Evolutionary conservation across 92 coral and sea anemone species (phyloP).

Genomic region (Metridium senile): DNA sequence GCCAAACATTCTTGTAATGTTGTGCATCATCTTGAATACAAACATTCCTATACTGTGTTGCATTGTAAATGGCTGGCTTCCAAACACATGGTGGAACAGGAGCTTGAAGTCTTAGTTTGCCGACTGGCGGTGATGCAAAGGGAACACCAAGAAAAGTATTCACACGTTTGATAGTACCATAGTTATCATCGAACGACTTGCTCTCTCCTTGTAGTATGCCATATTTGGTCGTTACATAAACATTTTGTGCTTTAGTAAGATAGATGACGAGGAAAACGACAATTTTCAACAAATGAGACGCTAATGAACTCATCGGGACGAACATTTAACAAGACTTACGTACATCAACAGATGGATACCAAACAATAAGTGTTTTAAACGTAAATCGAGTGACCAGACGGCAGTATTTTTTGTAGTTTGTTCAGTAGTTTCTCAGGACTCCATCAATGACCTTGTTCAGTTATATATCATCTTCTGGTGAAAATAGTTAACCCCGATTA

Average conservation of each 20-base stretch:
- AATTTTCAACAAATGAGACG: conserved; percentile 1
- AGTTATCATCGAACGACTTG: conserved; percentile 14
- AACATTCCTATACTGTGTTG: conserved; percentile 50
- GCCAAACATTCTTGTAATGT: conserved; percentile 23
- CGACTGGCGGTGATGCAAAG: conserved; percentile 61
- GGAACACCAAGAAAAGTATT: conserved; percentile 50
- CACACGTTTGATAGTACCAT: conserved; percentile 15
- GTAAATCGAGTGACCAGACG: not conserved
- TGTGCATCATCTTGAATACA: conserved; percentile 40
- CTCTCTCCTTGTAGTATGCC: conserved; percentile 33
- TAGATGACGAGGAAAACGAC: not conserved
- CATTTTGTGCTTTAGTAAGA: conserved; percentile 4
- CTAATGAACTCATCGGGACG: not conserved
- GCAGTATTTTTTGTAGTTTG: not conserved
- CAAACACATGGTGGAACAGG: conserved; percentile 43
- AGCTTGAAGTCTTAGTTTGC: conserved; percentile 40
- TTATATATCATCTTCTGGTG: not conserved
- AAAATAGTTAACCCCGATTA: conserved; percentile 7
- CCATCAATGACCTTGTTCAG: not conserved
- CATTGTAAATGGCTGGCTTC: conserved; percentile 47
- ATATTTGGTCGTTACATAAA: conserved; percentile 42
- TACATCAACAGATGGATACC: not conserved
- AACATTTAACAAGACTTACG: not conserved
- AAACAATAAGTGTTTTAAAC: not conserved
- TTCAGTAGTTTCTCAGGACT: not conserved